Conservation (phyloP, 1,140 invertebrate species). For the Scaptomyza pallida region DNA sequence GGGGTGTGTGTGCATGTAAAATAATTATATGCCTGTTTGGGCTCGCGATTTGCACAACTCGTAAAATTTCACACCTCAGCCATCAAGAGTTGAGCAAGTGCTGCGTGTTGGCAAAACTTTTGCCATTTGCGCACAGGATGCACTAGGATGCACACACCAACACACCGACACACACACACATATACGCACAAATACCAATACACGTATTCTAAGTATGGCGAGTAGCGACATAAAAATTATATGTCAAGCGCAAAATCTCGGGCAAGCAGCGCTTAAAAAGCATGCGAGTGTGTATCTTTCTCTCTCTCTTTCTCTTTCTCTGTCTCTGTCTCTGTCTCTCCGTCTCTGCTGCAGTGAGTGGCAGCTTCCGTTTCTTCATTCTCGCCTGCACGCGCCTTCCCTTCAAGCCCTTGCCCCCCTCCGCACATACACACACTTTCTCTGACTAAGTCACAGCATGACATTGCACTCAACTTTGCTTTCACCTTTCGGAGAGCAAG, state of each 20-base stretch:
- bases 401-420: neutral
- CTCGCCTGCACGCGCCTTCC: conserved; percentile 11
- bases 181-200: conserved; percentile 9
- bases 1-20: conserved; percentile 4
- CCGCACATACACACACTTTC: conserved; percentile 12
- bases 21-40: conserved; percentile 76
- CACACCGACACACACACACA: conserved; percentile 5
- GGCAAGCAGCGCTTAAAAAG: conserved; percentile 48
- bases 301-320: conserved; percentile 10
- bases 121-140: conserved; percentile 48
- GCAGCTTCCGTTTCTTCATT: conserved; percentile 41
- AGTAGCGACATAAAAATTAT: conserved; percentile 62
- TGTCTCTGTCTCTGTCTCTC: conserved; percentile 37
- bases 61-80: conserved; percentile 69
- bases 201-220: conserved; percentile 11
- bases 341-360: conserved; percentile 37
- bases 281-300: conserved; percentile 30
- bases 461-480: conserved; percentile 72
- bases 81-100: conserved; percentile 59
- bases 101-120: conserved; percentile 38
- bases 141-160: conserved; percentile 33
- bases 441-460: conserved; percentile 49
- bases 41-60: conserved; percentile 31
- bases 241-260: conserved; percentile 70
- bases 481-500: conserved; percentile 31